Evolutionary conservation across 2,888 invertebrate species (phyloP).

Genomic region (Standfussiana lucernea): DNA sequence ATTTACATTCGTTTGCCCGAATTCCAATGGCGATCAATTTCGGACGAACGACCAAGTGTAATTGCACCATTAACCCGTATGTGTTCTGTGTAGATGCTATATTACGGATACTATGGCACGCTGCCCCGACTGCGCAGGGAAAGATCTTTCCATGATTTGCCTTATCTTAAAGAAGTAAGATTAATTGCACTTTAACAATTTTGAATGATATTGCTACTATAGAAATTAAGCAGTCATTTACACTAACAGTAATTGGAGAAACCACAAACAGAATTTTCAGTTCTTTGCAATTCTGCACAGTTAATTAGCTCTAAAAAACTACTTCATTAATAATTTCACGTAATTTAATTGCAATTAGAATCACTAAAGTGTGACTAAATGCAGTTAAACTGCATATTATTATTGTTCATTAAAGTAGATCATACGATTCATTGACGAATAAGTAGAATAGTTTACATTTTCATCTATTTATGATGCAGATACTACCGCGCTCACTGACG

Average conservation of each 20-base stretch:
- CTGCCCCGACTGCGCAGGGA: constrained; percentile 94
- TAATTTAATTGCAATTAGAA: constrained; percentile 17
- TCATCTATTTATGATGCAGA: constrained; percentile 1
- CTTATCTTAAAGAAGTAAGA: constrained; percentile 95
- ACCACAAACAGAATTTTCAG: constrained; percentile 13
- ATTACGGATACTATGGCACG: constrained; percentile 93
- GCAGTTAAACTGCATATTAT: constrained; percentile 10
- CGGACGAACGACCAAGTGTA: not conserved
- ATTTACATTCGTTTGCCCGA: not conserved
- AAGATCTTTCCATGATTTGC: constrained; percentile 95
- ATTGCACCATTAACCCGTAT: constrained; percentile 53
- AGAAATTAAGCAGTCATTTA: constrained; percentile 40
- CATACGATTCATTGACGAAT: constrained; percentile 16
- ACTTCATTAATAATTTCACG: constrained; percentile 29
- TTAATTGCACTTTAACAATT: constrained; percentile 69
- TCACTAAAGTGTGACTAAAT: constrained; percentile 4
- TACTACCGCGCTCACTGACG: too few species aligned
- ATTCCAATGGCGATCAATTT: not conserved
- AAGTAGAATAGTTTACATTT: not conserved
- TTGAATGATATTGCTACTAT: constrained; percentile 76
- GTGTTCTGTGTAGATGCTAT: constrained; percentile 92
- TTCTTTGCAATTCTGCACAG: constrained; percentile 47
- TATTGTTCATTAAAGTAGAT: constrained; percentile 2
- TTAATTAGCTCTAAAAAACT: constrained; percentile 32
- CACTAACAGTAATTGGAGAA: constrained; percentile 33